Evolutionary conservation across 2,797 vertebrate species (phyloP).

Genomic region (Falco peregrinus): DNA sequence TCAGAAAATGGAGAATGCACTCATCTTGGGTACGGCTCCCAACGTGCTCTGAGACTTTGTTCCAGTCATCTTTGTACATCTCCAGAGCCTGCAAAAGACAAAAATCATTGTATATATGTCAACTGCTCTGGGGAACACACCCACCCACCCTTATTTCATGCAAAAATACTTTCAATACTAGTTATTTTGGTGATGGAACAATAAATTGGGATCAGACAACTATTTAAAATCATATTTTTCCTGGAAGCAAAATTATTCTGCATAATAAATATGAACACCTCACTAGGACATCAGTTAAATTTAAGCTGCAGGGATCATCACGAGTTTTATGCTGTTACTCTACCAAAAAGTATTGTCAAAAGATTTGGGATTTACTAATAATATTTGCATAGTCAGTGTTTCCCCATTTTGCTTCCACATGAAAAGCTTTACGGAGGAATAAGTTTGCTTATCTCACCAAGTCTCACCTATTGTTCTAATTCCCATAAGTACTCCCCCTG

Average conservation of each 20-base stretch:
- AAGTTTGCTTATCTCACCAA: background rate
- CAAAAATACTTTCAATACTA: fast-evolving
- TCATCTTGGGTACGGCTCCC: constrained; percentile 97
- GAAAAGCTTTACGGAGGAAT: background rate
- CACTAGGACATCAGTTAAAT: background rate
- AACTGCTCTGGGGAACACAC: background rate
- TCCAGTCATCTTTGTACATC: constrained; percentile 99
- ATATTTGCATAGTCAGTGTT: background rate
- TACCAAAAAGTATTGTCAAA: background rate
- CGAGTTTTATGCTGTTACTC: background rate
- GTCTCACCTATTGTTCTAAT: background rate
- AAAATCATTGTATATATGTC: background rate
- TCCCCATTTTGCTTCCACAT: too few species aligned
- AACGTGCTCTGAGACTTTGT: constrained; percentile 96
- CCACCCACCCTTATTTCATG: fast-evolving
- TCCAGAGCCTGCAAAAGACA: constrained; percentile 85
- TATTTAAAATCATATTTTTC: fast-evolving
- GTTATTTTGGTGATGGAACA: background rate
- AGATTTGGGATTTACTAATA: background rate
- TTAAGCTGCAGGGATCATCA: background rate
- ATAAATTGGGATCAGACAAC: fast-evolving
- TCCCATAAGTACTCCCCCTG: background rate
- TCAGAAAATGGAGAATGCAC: constrained; percentile 94
- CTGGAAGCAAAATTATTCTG: background rate
- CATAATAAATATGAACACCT: fast-evolving